Base-by-base conservation (phyloP, 2,797 vertebrate genomes). In the Trachops cirrhosus region DNA sequence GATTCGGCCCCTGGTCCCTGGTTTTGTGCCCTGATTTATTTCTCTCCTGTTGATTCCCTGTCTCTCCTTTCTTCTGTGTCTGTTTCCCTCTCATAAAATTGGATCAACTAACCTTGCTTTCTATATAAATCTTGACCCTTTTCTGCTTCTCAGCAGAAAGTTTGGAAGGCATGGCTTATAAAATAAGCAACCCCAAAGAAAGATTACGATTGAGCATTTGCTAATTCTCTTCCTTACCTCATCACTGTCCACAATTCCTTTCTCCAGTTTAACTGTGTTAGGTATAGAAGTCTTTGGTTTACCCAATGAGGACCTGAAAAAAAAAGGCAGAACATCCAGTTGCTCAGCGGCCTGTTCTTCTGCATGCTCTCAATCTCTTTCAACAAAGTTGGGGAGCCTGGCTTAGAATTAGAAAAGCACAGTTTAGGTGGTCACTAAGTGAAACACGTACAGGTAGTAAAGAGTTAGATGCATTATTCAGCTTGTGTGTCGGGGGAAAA, bases 221-320 rank as follows among this genome's bases (percentile, higher is more conserved):
- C 59, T 26, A 78, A 59, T 84, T 11, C 1, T 68, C 85, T 79
- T 83, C 68, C 93, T 96, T 92, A 97, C 97, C 97, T 96, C 89
- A 1, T 96, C 94, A 29, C 3, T 21, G 15, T 92, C 85, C 1
- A 4, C 0, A 75, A 12, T 6, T 57, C 9, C 82, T 94, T 75
- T 97, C 19, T 78, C 89, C 73, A 4, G 11, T 83, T 37, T 94
- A 94, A 73, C 7, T 24, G 67, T 1, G 11, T 0, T 48, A 21
- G 32, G 57, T 92, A 44, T n/a, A 41, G 24, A 3, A 59, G 9
- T 34, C 74, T 67, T 96, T 79, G 32, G 4, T 39, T 34, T 44
- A 6, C 1, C 24, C 29, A 19, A 1, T 32, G 57, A 41, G 70
- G 52, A 64, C 70, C 97, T 97, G 91, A 97, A 68, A 91, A 95